Percentiles rank a stretch among this genome's conserved stretches.
These are phyloP conservation scores for Onychostruthus taczanowskii DNA, from an alignment of 2,113 vertebrate genomes.

Conservation along the genomic window DNA sequence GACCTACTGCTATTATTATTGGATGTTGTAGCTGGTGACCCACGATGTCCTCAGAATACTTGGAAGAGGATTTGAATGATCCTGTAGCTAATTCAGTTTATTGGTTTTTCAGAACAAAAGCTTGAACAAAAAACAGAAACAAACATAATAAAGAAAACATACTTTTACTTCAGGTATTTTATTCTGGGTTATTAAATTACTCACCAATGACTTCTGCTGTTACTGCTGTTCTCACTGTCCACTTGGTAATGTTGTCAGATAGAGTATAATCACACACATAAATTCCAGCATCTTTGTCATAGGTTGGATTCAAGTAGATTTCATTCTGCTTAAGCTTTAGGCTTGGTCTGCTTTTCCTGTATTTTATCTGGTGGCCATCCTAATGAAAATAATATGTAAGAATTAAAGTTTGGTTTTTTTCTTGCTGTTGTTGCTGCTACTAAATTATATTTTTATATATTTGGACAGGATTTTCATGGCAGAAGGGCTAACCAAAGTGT, in stretches of 20 bases:
- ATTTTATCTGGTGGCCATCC: conserved; percentile 59
- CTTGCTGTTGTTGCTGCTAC: not conserved
- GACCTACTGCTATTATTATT: not conserved
- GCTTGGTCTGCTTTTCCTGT: not conserved
- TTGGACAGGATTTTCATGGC: not conserved
- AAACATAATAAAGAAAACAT: not conserved
- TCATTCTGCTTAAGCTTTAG: conserved; percentile 8
- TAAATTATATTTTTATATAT: not conserved
- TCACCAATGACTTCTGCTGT: conserved; percentile 66
- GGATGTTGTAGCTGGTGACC: not conserved
- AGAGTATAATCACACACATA: conserved; percentile 80
- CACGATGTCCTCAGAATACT: not conserved
- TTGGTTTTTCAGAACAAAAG: not conserved
- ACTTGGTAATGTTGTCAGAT: conserved; percentile 35
- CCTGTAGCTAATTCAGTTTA: not conserved
- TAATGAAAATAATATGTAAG: not conserved
- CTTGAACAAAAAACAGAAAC: not conserved
- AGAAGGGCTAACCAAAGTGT: not conserved
- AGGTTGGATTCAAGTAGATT: conserved; percentile 59
- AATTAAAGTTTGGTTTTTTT: not conserved
- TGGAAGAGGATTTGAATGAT: not conserved
- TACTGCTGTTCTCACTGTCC: conserved; percentile 78
- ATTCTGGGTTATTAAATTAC: not conserved
- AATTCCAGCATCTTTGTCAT: conserved; percentile 42
- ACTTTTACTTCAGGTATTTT: not conserved